Evolutionary conservation across 2,797 vertebrate species (phyloP).

Genomic region (Argyrosomus regius): DNA sequence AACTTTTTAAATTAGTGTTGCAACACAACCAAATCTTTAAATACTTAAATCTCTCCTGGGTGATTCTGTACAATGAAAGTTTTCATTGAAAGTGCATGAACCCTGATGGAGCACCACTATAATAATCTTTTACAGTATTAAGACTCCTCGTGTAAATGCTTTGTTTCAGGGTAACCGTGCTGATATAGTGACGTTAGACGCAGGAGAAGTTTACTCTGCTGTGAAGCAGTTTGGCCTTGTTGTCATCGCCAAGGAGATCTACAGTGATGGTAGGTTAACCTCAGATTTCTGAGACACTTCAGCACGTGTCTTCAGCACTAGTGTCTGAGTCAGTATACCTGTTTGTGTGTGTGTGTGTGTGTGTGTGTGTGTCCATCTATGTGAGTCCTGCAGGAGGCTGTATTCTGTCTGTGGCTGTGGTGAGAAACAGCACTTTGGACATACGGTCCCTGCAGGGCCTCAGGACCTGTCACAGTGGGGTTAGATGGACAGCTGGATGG

Average conservation of each 20-base stretch:
- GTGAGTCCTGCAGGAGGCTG: slow-evolving; percentile 85
- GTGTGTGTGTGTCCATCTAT: neutral
- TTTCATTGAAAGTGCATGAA: neutral
- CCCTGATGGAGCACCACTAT: neutral
- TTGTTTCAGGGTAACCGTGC: slow-evolving; percentile 89
- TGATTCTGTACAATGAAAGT: neutral
- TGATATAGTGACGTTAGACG: slow-evolving; percentile 90
- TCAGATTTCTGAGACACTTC: slow-evolving; percentile 3
- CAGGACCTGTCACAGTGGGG: slow-evolving; percentile 91
- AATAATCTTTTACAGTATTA: neutral
- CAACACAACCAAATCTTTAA: neutral
- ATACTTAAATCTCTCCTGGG: neutral
- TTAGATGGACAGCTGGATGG: slow-evolving; percentile 93
- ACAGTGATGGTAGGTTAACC: slow-evolving; percentile 86
- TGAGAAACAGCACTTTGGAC: slow-evolving; percentile 84
- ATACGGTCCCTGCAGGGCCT: slow-evolving; percentile 85
- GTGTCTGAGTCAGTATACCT: neutral
- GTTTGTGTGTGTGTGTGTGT: neutral
- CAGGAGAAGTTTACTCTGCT: slow-evolving; percentile 93
- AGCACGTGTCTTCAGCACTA: neutral
- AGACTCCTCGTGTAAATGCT: neutral
- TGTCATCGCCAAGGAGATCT: slow-evolving; percentile 90
- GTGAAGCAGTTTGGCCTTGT: slow-evolving; percentile 90
- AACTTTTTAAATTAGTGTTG: too few species aligned
- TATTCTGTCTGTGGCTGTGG: slow-evolving; percentile 90